phyloP scores from a whole-genome alignment of 2,797 vertebrate genomes.

The Sebastolobus alascanus region DNA sequence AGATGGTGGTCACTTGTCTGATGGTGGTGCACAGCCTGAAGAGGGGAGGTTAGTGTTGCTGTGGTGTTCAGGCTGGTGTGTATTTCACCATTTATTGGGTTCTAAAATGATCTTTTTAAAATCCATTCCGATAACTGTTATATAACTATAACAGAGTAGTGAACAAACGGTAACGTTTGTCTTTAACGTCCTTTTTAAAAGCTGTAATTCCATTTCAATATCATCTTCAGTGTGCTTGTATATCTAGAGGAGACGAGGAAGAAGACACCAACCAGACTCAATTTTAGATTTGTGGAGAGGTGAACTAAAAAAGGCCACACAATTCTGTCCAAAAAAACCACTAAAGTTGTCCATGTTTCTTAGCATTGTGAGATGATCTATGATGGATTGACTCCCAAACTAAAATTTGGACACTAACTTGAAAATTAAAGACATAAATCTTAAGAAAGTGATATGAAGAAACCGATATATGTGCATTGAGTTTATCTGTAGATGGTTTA shows the following conservation, averaged over 20 bases:
- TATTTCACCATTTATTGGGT: not conserved
- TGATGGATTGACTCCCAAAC: not conserved
- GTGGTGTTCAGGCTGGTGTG: not conserved
- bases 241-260: not conserved
- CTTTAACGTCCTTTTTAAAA: not conserved
- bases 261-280: not conserved
- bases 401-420: not conserved
- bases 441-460: not conserved
- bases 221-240: not conserved
- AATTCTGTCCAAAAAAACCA: not conserved
- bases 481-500: not conserved
- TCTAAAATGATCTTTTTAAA: not conserved
- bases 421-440: not conserved
- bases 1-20: slow-evolving; percentile 95
- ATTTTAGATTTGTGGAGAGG: not conserved
- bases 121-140: not conserved
- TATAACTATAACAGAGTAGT: no score
- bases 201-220: not conserved
- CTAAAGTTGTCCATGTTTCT: not conserved
- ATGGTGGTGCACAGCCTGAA: slow-evolving; percentile 98
- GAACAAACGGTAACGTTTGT: not conserved
- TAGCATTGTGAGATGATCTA: not conserved
- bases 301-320: not conserved
- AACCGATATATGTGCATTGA: not conserved
- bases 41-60: slow-evolving; percentile 88